A percentile compares a stretch with the other conserved stretches of the same genome.
phyloP scores from a whole-genome alignment of 2,888 invertebrate species.

The Pseudococcus longispinus region DNA sequence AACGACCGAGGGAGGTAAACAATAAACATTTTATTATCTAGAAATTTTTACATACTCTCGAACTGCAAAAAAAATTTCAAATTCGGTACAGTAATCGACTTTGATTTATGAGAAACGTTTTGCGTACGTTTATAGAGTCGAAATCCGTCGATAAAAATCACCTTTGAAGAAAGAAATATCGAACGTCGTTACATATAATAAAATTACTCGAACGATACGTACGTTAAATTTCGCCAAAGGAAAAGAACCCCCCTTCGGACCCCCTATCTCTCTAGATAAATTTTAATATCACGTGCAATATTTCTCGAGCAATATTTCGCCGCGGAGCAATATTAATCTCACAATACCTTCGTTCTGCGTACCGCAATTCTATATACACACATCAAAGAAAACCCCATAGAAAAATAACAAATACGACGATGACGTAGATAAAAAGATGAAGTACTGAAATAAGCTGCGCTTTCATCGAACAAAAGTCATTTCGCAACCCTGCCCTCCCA shows the following conservation, averaged over 20 bases:
- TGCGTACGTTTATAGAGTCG: not conserved
- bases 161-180: not conserved
- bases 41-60: not conserved
- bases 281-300: not conserved
- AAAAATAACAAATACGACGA: not conserved
- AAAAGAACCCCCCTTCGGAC: not conserved
- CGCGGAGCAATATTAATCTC: not conserved
- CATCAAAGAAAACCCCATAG: not conserved
- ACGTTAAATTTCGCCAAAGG: not conserved
- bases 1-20: not conserved
- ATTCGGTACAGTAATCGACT: not conserved
- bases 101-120: not conserved
- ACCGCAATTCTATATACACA: not conserved
- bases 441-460: not conserved
- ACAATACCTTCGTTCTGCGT: not conserved
- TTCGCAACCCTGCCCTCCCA: not conserved
- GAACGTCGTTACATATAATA: not conserved
- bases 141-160: not conserved
- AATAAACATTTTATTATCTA: not conserved
- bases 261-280: not conserved
- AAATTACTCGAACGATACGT: not conserved
- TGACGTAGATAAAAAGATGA: not conserved
- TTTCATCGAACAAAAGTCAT: constrained; percentile 1
- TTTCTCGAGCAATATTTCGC: not conserved
- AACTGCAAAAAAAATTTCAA: not conserved